phyloP scores from a whole-genome alignment of 2,797 vertebrate species.

The Uromys caudimaculatus region DNA sequence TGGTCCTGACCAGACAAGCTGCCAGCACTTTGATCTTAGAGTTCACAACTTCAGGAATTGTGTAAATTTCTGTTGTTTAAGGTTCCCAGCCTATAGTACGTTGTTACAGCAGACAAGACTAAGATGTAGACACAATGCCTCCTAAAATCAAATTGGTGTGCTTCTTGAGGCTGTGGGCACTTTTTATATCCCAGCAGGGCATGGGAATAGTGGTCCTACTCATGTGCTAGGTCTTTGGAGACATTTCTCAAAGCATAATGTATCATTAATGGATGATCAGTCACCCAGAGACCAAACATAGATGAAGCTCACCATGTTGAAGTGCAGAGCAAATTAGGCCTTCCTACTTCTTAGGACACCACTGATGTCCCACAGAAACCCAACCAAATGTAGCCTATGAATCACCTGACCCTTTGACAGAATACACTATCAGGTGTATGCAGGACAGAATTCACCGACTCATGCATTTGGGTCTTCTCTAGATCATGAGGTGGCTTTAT shows the following conservation, averaged over 20 bases:
- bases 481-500: background rate
- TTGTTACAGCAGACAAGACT: background rate
- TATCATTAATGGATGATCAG: background rate
- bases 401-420: background rate
- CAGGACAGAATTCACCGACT: background rate
- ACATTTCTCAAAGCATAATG: constrained; percentile 37
- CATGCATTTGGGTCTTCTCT: constrained; percentile 4
- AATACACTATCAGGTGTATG: background rate
- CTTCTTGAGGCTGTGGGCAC: background rate
- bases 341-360: background rate
- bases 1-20: background rate
- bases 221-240: background rate
- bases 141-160: background rate
- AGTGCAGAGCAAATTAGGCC: background rate
- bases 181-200: background rate
- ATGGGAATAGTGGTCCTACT: background rate
- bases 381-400: background rate
- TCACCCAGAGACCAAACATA: constrained; percentile 46
- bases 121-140: background rate
- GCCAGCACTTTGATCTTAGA: background rate
- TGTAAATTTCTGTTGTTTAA: background rate
- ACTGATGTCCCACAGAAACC: constrained; percentile 14
- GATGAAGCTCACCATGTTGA: background rate
- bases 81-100: no score
- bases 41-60: background rate